phyloP scores from a whole-genome alignment of 2,888 invertebrate species.

The Harpalus rubripes region DNA sequence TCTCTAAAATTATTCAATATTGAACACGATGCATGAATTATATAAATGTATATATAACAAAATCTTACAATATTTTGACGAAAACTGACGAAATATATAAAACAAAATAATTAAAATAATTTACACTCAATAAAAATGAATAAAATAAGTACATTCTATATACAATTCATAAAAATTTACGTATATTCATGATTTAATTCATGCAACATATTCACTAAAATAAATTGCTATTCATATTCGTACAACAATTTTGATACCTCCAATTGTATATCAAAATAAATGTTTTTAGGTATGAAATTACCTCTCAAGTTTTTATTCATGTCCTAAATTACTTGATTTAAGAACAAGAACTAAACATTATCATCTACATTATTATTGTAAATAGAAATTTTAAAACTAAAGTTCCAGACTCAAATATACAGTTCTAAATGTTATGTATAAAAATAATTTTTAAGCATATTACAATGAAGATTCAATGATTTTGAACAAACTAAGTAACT shows the following conservation, averaged over 20 bases:
- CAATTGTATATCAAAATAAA: conserved; percentile 54
- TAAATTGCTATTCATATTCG: conserved; percentile 39
- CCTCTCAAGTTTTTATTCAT: conserved; percentile 52
- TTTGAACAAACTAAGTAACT: conserved; percentile 35
- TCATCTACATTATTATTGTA: conserved; percentile 42
- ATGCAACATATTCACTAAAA: conserved; percentile 48
- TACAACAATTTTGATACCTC: conserved; percentile 48
- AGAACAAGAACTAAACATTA: conserved; percentile 54
- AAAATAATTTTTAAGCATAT: conserved; percentile 59
- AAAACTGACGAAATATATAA: neutral
- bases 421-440: conserved; percentile 49
- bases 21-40: conserved; percentile 45
- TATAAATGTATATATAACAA: conserved; percentile 21
- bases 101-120: conserved; percentile 24
- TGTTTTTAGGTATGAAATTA: conserved; percentile 56
- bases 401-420: conserved; percentile 59
- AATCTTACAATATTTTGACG: neutral
- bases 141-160: conserved; percentile 38
- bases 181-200: conserved; percentile 51
- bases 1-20: conserved; percentile 7
- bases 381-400: conserved; percentile 58
- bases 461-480: conserved; percentile 15
- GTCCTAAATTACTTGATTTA: conserved; percentile 48
- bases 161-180: conserved; percentile 31
- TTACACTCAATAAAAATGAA: conserved; percentile 8